Evolutionary conservation across 2,797 vertebrate species (phyloP), one percentile per base, ranked within the genome.

Genomic region (Anableps anableps): DNA sequence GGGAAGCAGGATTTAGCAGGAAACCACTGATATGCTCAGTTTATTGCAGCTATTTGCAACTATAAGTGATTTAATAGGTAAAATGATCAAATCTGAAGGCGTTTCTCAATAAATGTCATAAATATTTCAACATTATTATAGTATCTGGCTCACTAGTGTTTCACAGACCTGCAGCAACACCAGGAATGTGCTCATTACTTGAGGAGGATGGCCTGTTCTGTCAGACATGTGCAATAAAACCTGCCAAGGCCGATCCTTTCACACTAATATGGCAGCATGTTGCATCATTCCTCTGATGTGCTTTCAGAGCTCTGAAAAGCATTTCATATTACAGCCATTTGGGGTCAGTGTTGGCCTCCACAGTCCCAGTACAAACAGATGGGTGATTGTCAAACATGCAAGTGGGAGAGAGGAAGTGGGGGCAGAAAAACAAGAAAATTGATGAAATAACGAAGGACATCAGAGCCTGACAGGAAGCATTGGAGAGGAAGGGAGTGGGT

Each of bases 331-430:
- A 0, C 83, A 64, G 76, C 94, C 94, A 93, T 91, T 77, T 84
- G 95, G 92, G 92, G 95, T 91, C 95, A 94, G 83, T 95, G 91
- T 95, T 93, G 93, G 87, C 89, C 83, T 93, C 94, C 82, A 78
- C 0, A 78, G 88, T 83, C 72, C 74, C 74, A 9, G 50, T 41
- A 38, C 76, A 82, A 76, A 83, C 86, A 85, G 89, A 85, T 86
- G 89, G 90, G 86, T 45, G 78, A 55, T 29, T 71, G 68, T 45
- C 80, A 86, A 83, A 72, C 68, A 81, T 75, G 79, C 78, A 85
- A 84, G 83, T 86, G 78, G 78, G 84, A 75, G 83, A 83, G 80
- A 71, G 83, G 68, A 26, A 26, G 68, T 4, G 43, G 41, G 41
- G 6, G 26, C 87, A 80, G 74, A 88, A 84, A 86, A 86, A 87